Conservation (phyloP, 2,113 vertebrate species). For the Aldabrachelys gigantea region DNA sequence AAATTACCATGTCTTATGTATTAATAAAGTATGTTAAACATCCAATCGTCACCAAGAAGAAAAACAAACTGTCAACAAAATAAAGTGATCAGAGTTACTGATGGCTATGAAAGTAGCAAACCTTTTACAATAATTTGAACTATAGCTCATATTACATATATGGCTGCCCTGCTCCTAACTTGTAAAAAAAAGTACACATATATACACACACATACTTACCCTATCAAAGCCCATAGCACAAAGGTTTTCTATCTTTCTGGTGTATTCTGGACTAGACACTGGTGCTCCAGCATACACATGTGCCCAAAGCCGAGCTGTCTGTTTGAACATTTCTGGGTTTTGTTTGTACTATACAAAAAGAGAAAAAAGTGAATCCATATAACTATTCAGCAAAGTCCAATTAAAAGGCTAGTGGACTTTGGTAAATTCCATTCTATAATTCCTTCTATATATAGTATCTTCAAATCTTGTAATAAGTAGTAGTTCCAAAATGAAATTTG, state of each 20-base stretch:
- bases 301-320: constrained; percentile 97
- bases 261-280: constrained; percentile 95
- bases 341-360: constrained; percentile 92
- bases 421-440: neutral
- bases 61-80: neutral
- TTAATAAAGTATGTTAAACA: neutral
- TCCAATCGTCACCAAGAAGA: neutral
- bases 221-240: constrained; percentile 99
- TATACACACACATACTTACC: constrained; percentile 81
- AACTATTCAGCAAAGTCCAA: constrained; percentile 3
- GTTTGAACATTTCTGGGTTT: constrained; percentile 99
- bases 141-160: neutral
- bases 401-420: neutral
- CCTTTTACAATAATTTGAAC: no score
- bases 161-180: neutral
- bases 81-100: neutral
- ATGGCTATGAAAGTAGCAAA: fast-evolving
- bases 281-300: constrained; percentile 96
- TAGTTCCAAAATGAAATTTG: neutral
- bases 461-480: neutral
- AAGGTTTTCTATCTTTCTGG: constrained; percentile 98
- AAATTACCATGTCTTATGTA: neutral
- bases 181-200: neutral
- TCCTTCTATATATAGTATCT: neutral
- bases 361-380: constrained; percentile 43